phyloP scores from a whole-genome alignment of 2,797 vertebrate species.

The Spheniscus humboldti region DNA sequence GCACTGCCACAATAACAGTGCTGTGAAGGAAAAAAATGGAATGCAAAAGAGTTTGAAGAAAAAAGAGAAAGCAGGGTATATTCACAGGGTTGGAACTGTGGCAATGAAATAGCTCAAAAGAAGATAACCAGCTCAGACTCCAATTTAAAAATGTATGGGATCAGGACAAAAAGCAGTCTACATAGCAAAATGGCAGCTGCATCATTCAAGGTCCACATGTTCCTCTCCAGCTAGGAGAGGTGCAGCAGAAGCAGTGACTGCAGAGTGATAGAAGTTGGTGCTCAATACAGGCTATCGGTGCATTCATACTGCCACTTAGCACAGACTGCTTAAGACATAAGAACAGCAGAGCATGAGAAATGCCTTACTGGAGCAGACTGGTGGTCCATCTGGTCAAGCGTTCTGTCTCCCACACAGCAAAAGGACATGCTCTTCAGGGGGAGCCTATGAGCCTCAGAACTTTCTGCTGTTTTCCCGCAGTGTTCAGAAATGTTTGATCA shows the following conservation, averaged over 20 bases:
- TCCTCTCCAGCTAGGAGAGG: not conserved
- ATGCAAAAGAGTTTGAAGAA: constrained; percentile 23
- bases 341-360: not conserved
- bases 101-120: not conserved
- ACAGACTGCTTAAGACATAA: not conserved
- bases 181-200: not conserved
- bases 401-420: not conserved
- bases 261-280: not conserved
- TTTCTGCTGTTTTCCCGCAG: not conserved
- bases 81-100: not conserved
- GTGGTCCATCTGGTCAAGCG: not conserved
- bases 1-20: not conserved
- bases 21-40: not conserved
- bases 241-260: not conserved
- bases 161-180: not conserved
- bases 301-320: not conserved
- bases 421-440: not conserved
- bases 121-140: constrained; percentile 11
- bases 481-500: not conserved
- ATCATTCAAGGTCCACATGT: not conserved
- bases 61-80: not conserved
- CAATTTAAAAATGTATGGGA: constrained; percentile 7
- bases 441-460: not conserved
- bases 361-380: not conserved
- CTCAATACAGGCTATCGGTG: not conserved